Percentiles rank a stretch among this genome's conserved stretches.
These are phyloP conservation scores for Oryzias dopingdopingensis DNA, from an alignment of 2,797 vertebrate species.

Conservation along the genomic window DNA sequence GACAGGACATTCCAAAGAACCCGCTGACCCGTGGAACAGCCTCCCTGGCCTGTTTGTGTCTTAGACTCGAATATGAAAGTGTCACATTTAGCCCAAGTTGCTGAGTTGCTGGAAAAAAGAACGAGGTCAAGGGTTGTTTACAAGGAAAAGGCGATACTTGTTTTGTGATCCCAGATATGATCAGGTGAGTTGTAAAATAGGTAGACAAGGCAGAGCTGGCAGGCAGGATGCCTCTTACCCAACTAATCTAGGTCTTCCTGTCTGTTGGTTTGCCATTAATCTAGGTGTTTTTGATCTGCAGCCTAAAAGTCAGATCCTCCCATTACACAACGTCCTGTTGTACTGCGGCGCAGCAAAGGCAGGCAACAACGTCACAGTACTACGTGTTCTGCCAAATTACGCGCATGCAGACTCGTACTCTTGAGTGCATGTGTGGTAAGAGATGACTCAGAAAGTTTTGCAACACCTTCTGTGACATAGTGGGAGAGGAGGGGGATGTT, in stretches of 20 bases:
- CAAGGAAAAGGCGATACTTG: conserved; percentile 24
- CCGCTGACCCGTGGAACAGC: conserved; percentile 48
- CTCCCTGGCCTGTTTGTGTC: conserved; percentile 43
- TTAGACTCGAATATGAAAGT: conserved; percentile 49
- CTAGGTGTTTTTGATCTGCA: conserved; percentile 52
- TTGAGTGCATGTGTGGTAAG: conserved; percentile 19
- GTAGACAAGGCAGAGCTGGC: not conserved
- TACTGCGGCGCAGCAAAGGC: conserved; percentile 30
- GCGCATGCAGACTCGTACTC: conserved; percentile 23
- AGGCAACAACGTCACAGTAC: conserved; percentile 38
- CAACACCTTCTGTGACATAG: conserved; percentile 40
- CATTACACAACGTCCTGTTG: conserved; percentile 54
- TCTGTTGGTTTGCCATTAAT: conserved; percentile 46
- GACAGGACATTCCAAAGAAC: conserved; percentile 48
- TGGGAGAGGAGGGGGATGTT: conserved; percentile 1
- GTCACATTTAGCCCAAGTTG: conserved; percentile 27
- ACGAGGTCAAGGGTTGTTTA: conserved; percentile 48
- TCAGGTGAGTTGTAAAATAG: conserved; percentile 26
- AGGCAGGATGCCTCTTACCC: conserved; percentile 28
- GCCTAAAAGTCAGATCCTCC: conserved; percentile 35
- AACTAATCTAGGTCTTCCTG: conserved; percentile 37
- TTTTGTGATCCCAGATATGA: conserved; percentile 11
- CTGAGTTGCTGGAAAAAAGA: conserved; percentile 36
- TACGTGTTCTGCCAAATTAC: conserved; percentile 35
- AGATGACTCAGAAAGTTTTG: conserved; percentile 38